phyloP scores from a whole-genome alignment of 1,140 invertebrate species.

The Drosophila asahinai region DNA sequence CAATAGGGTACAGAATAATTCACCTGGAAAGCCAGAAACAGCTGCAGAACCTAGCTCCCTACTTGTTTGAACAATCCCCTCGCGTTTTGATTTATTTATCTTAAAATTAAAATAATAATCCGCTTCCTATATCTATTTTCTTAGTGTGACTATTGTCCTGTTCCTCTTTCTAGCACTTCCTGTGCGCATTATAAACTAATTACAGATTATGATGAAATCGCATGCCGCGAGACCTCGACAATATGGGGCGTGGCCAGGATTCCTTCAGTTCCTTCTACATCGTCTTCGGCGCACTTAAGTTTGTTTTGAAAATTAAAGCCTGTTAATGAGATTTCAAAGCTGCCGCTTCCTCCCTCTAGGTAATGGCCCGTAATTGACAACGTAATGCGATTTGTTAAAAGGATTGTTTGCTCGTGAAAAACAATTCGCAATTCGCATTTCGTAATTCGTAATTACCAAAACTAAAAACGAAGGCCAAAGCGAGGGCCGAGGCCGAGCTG shows the following conservation, averaged over 20 bases:
- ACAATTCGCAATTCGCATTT: constrained; percentile 60
- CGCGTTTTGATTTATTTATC: background rate
- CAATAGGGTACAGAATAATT: too few species aligned
- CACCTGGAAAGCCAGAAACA: background rate
- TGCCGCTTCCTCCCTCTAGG: constrained; percentile 13
- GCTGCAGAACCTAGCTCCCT: background rate
- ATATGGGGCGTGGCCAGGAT: constrained; percentile 52
- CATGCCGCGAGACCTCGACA: constrained; percentile 54
- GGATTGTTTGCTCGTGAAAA: constrained; percentile 59
- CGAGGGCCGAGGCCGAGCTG: constrained; percentile 35
- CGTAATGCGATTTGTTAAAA: constrained; percentile 82
- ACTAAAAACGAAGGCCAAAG: constrained; percentile 14
- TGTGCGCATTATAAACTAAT: constrained; percentile 81
- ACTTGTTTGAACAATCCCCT: background rate
- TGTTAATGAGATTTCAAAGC: constrained; percentile 76
- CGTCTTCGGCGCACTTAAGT: constrained; percentile 42
- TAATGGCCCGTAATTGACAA: constrained; percentile 76
- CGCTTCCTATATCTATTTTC: background rate
- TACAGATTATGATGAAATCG: constrained; percentile 78
- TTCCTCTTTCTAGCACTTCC: constrained; percentile 42
- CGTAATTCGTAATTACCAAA: constrained; percentile 61
- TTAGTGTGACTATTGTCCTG: constrained; percentile 8
- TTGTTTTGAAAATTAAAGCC: constrained; percentile 70
- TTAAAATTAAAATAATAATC: background rate
- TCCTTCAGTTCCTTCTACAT: background rate